Evolutionary conservation across 2,888 invertebrate species (phyloP).

Genomic region (Oeneis ivallda): DNA sequence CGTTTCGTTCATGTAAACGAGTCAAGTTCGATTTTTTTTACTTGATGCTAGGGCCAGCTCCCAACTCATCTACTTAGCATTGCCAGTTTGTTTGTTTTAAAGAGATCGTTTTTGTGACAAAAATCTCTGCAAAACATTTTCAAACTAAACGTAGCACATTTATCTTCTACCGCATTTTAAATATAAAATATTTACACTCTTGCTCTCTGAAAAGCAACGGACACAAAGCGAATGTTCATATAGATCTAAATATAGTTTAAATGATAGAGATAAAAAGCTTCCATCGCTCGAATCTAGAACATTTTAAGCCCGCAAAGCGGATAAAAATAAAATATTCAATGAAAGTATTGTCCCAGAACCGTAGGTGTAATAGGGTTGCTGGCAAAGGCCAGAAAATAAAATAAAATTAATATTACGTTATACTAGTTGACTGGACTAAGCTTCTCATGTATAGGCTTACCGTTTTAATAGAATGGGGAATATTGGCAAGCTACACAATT

Average conservation of each 20-base stretch:
- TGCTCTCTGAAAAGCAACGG: conserved; percentile 11
- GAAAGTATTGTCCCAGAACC: conserved; percentile 26
- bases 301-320: conserved; percentile 25
- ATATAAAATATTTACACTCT: background rate
- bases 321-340: conserved; percentile 34
- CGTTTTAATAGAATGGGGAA: too few species aligned
- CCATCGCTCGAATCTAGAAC: conserved; percentile 20
- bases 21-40: too few species aligned
- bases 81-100: too few species aligned
- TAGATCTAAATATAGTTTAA: conserved; percentile 25
- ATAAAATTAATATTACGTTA: background rate
- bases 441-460: too few species aligned
- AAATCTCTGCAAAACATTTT: background rate
- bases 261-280: conserved; percentile 24
- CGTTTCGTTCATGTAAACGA: too few species aligned
- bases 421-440: background rate
- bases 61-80: too few species aligned
- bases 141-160: background rate
- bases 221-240: conserved; percentile 14
- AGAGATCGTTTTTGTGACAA: background rate
- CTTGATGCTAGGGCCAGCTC: too few species aligned
- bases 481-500: too few species aligned
- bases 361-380: conserved; percentile 26
- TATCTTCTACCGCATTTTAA: background rate
- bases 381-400: background rate